phyloP scores from a whole-genome alignment of 2,797 vertebrate genomes.

The Syngnathus rostellatus region DNA sequence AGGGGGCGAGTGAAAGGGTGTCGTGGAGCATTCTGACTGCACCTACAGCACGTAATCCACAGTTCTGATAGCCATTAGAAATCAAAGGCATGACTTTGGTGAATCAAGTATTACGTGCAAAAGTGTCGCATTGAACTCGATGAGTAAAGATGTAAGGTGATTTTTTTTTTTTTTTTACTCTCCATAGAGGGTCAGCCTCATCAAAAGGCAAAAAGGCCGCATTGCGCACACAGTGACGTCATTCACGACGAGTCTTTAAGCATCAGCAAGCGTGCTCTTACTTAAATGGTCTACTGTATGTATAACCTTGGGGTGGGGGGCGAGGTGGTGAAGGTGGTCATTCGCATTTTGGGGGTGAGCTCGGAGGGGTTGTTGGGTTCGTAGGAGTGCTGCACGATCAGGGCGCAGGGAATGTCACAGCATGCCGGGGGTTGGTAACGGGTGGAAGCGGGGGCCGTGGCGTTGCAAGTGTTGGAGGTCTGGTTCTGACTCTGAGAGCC shows the following conservation, averaged over 20 bases:
- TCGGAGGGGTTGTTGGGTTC: constrained; percentile 56
- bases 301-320: constrained; percentile 69
- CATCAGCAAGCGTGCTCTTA: constrained; percentile 38
- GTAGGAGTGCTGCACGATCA: constrained; percentile 66
- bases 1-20: constrained; percentile 13
- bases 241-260: constrained; percentile 5
- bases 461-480: constrained; percentile 47
- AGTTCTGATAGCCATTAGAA: background rate
- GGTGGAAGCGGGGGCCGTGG: constrained; percentile 45
- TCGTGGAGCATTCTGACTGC: background rate
- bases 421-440: constrained; percentile 71
- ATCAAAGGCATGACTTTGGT: constrained; percentile 9
- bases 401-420: constrained; percentile 68
- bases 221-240: constrained; percentile 22
- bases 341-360: constrained; percentile 66
- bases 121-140: constrained; percentile 13
- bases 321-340: constrained; percentile 66
- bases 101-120: constrained; percentile 9
- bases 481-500: constrained; percentile 53
- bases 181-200: constrained; percentile 34
- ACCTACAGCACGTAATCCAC: background rate
- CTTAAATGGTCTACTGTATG: constrained; percentile 57
- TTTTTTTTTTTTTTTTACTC: constrained; percentile 12
- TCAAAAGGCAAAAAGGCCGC: constrained; percentile 40
- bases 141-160: background rate